phyloP scores from a whole-genome alignment of 2,888 invertebrate genomes.

The Chalcis sispes region DNA sequence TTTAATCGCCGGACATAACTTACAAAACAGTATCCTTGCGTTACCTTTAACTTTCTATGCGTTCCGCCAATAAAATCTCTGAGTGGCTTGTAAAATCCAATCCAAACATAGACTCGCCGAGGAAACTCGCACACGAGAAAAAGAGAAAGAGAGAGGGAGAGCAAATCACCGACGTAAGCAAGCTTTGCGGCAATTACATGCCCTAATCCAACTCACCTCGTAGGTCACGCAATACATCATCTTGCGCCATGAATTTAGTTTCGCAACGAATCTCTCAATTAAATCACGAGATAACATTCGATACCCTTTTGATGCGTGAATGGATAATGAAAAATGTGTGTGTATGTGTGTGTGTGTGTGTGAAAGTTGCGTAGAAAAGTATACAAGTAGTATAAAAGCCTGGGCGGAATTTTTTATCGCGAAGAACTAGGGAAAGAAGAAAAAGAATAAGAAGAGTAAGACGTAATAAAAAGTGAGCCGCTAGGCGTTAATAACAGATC shows the following conservation, averaged over 20 bases:
- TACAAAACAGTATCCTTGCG: constrained; percentile 20
- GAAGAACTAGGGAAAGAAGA: too few relatives aligned
- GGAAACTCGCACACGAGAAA: too few relatives aligned
- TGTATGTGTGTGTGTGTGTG: too few relatives aligned
- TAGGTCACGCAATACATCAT: constrained; percentile 38
- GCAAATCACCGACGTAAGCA: background rate
- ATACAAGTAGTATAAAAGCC: too few relatives aligned
- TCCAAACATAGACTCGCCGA: too few relatives aligned
- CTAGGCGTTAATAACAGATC: too few relatives aligned
- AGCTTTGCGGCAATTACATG: constrained; percentile 13
- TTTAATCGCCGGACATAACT: constrained; percentile 40
- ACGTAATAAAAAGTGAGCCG: too few relatives aligned
- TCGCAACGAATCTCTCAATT: constrained; percentile 11
- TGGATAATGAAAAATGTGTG: too few relatives aligned
- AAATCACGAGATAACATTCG: constrained; percentile 28
- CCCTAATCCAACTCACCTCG: constrained; percentile 12
- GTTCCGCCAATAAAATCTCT: constrained; percentile 38
- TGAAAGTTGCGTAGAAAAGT: too few relatives aligned
- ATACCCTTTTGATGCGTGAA: too few relatives aligned
- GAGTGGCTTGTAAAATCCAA: constrained; percentile 45
- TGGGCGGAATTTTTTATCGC: too few relatives aligned
- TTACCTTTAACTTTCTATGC: background rate
- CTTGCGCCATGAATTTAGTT: background rate
- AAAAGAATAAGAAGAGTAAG: too few relatives aligned
- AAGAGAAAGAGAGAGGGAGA: background rate